Percentiles rank a stretch among this genome's conserved stretches.
These are phyloP conservation scores for Pachyrhynchus sulphureomaculatus DNA, from an alignment of 1,140 invertebrate genomes.

Conservation along the genomic window DNA sequence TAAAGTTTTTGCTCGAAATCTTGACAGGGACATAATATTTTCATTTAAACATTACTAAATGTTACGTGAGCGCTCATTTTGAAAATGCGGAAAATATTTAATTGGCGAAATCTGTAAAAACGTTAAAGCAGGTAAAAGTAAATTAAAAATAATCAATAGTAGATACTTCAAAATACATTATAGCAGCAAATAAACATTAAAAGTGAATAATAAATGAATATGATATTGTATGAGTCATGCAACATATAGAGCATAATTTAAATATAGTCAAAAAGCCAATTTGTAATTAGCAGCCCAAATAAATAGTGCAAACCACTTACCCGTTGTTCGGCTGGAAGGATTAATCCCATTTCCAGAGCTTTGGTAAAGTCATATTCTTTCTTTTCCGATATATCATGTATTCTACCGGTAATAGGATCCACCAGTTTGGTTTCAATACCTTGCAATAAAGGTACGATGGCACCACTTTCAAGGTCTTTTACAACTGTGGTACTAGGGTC, in stretches of 20 bases:
- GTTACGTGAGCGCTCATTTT: too few species aligned
- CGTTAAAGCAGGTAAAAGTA: too few species aligned
- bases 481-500: constrained; percentile 83
- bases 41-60: too few species aligned
- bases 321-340: constrained; percentile 87
- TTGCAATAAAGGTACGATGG: constrained; percentile 73
- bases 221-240: not conserved
- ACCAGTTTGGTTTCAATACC: constrained; percentile 75
- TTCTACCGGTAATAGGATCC: constrained; percentile 71
- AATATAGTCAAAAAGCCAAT: not conserved
- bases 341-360: constrained; percentile 82
- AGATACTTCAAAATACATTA: not conserved
- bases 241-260: not conserved
- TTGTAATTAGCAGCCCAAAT: constrained; percentile 1
- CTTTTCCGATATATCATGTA: constrained; percentile 64
- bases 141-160: too few species aligned
- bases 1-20: too few species aligned
- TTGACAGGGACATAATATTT: too few species aligned
- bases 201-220: not conserved
- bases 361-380: constrained; percentile 78
- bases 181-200: constrained; percentile 2
- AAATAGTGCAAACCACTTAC: constrained; percentile 64
- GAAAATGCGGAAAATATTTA: too few species aligned
- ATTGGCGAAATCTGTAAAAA: too few species aligned
- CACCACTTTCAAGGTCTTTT: constrained; percentile 74